Conservation (phyloP, 2,888 invertebrate species). For the Temnothorax ravouxi region DNA sequence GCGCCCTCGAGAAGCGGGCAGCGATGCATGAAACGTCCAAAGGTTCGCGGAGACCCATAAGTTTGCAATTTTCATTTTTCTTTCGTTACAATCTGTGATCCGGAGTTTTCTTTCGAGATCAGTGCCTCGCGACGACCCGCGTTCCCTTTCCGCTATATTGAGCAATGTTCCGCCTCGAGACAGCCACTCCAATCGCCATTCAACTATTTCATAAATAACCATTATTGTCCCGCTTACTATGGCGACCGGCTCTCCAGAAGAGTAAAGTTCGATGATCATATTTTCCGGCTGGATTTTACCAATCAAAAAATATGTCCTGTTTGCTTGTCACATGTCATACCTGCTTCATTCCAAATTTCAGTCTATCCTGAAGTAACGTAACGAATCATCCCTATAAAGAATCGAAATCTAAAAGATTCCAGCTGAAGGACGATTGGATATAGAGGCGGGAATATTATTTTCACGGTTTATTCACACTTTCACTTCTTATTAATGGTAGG, state of each 20-base stretch:
- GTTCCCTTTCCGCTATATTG: constrained; percentile 77
- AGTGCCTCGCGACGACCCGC: constrained; percentile 53
- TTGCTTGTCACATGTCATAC: constrained; percentile 71
- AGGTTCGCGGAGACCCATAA: constrained; percentile 70
- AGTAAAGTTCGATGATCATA: constrained; percentile 68
- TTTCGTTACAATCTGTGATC: constrained; percentile 67
- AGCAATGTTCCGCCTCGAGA: constrained; percentile 74
- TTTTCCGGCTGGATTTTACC: constrained; percentile 67
- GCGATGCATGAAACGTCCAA: constrained; percentile 54
- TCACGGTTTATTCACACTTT: neutral
- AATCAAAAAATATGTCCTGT: constrained; percentile 62
- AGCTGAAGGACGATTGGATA: neutral
- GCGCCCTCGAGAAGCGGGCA: constrained; percentile 55
- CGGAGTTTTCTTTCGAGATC: constrained; percentile 68
- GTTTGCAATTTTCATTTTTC: constrained; percentile 79
- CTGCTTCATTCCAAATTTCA: constrained; percentile 29
- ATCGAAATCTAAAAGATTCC: constrained; percentile 1
- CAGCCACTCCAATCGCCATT: constrained; percentile 68
- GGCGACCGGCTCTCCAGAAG: constrained; percentile 51
- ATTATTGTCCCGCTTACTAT: constrained; percentile 77
- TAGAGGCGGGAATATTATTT: constrained; percentile 18
- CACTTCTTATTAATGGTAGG: constrained; percentile 1
- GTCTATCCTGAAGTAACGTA: neutral
- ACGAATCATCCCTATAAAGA: constrained; percentile 27
- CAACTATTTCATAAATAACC: constrained; percentile 79